Evolutionary conservation across 2,797 vertebrate genomes (phyloP).

Genomic region (Girardinus metallicus): DNA sequence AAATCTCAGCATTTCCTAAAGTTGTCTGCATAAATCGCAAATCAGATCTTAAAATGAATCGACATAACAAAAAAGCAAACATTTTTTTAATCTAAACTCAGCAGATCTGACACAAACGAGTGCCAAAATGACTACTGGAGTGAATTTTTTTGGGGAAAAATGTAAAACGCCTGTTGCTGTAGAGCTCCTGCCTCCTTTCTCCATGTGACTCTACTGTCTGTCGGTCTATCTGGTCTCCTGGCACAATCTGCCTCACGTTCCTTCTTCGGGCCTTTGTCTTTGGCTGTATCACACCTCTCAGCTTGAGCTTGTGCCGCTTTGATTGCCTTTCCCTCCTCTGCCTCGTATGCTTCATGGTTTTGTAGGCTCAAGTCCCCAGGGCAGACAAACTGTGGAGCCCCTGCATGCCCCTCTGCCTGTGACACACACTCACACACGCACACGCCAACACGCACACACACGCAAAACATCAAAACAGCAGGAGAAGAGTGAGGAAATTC

Average conservation of each 20-base stretch:
- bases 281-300: constrained; percentile 62
- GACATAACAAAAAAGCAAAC: neutral
- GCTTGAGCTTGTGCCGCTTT: constrained; percentile 53
- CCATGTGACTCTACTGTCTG: constrained; percentile 61
- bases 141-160: constrained; percentile 72
- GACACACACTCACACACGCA: constrained; percentile 31
- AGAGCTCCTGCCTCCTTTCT: constrained; percentile 47
- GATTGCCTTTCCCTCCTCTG: constrained; percentile 63
- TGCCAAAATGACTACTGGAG: constrained; percentile 43
- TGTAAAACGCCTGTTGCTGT: constrained; percentile 75
- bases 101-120: constrained; percentile 24
- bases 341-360: constrained; percentile 66
- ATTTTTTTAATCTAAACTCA: constrained; percentile 22
- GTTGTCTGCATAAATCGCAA: constrained; percentile 31
- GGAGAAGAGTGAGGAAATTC: constrained; percentile 49
- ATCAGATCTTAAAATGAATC: constrained; percentile 25
- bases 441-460: neutral
- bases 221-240: constrained; percentile 41
- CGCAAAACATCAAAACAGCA: constrained; percentile 45
- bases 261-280: constrained; percentile 45
- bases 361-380: constrained; percentile 63
- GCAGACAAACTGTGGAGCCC: constrained; percentile 65
- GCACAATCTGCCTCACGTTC: constrained; percentile 66
- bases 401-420: constrained; percentile 57
- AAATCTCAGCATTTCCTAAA: constrained; percentile 23